These are phyloP conservation scores for Drosophila affinis DNA, from an alignment of 2,888 invertebrate species.

Conservation along the genomic window DNA sequence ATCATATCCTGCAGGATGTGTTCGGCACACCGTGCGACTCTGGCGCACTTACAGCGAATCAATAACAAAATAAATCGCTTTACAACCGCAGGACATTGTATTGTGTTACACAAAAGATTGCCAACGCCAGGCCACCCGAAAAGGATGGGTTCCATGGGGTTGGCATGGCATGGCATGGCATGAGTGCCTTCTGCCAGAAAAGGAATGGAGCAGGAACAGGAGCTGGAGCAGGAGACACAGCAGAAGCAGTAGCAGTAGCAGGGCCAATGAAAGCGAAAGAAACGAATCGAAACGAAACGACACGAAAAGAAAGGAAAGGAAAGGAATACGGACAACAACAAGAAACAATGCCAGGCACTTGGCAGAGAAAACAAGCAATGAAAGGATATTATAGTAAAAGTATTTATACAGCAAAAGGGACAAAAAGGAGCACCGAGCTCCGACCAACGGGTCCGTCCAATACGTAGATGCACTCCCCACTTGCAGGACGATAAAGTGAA, in stretches of 20 bases:
- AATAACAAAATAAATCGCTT: constrained; percentile 80
- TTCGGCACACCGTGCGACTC: constrained; percentile 44
- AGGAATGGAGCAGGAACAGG: constrained; percentile 17
- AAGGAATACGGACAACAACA: constrained; percentile 36
- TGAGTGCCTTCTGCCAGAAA: constrained; percentile 35
- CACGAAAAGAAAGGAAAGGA: constrained; percentile 35
- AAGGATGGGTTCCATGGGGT: constrained; percentile 2
- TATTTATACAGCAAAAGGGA: constrained; percentile 72
- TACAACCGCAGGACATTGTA: constrained; percentile 80
- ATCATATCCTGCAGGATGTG: constrained; percentile 61
- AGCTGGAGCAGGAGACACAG: constrained; percentile 3
- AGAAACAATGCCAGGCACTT: constrained; percentile 71
- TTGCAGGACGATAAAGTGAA: constrained; percentile 72
- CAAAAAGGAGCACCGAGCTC: constrained; percentile 41
- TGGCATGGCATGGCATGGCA: constrained; percentile 16
- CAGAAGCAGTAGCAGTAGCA: constrained; percentile 5
- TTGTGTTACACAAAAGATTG: constrained; percentile 78
- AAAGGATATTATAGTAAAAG: constrained; percentile 78
- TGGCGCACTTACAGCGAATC: constrained; percentile 76
- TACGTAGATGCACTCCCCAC: constrained; percentile 47
- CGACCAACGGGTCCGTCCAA: constrained; percentile 24
- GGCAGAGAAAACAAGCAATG: constrained; percentile 76
- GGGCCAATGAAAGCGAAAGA: constrained; percentile 69
- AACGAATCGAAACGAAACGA: constrained; percentile 23
- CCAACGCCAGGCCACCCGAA: constrained; percentile 48